A percentile compares a stretch with the other conserved stretches of the same genome.
These are phyloP conservation scores for Apantesis nais DNA, from an alignment of 2,888 invertebrate species.

Conservation along the genomic window DNA sequence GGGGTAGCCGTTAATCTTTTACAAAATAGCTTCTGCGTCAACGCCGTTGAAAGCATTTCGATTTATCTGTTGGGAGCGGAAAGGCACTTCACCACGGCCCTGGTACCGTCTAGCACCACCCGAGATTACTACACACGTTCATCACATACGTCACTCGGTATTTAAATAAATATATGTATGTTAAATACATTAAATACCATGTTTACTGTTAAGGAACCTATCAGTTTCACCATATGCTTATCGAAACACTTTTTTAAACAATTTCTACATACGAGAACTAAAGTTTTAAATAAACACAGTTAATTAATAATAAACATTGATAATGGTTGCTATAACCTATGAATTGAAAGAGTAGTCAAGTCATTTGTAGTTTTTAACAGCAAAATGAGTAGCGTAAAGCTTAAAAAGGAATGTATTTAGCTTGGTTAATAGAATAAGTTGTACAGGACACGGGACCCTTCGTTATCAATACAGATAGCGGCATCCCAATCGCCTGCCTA, in stretches of 20 bases:
- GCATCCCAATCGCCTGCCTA: constrained; percentile 73
- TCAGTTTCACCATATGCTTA: constrained; percentile 18
- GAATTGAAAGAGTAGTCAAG: neutral
- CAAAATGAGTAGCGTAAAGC: constrained; percentile 5
- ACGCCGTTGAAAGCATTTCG: constrained; percentile 65
- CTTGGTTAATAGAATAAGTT: constrained; percentile 19
- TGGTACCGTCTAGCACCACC: constrained; percentile 74
- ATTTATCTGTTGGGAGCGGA: constrained; percentile 70
- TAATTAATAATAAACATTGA: constrained; percentile 7
- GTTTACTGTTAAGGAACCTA: constrained; percentile 21
- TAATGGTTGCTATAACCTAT: neutral
- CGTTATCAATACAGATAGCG: constrained; percentile 75
- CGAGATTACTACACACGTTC: constrained; percentile 71
- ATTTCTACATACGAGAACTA: constrained; percentile 11
- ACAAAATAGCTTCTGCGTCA: constrained; percentile 57
- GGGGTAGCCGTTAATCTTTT: constrained; percentile 46
- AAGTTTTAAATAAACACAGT: constrained; percentile 14
- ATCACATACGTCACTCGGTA: constrained; percentile 51
- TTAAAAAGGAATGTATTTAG: neutral
- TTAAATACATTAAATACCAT: neutral
- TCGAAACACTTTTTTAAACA: constrained; percentile 17
- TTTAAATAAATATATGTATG: constrained; percentile 27
- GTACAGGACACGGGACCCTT: constrained; percentile 54
- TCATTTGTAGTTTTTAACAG: neutral
- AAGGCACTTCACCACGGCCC: constrained; percentile 60